Percentiles rank a stretch among this genome's conserved stretches.
phyloP scores from a whole-genome alignment of 2,113 vertebrate species.

The Pitta sordida region DNA sequence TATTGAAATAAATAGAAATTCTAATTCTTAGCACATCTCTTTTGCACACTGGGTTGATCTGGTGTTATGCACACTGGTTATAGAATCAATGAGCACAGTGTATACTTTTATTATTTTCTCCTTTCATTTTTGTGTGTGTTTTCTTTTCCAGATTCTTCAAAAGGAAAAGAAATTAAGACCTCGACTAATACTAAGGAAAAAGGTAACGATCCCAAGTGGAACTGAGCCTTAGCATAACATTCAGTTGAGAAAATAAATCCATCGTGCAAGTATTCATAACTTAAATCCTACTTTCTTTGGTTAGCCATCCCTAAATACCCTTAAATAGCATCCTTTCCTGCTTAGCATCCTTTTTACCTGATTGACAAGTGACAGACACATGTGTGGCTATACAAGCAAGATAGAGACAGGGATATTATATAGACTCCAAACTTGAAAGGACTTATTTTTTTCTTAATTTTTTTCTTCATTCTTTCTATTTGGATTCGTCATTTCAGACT shows the following conservation, averaged over 20 bases:
- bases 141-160: slow-evolving; percentile 29
- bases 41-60: not conserved
- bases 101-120: not conserved
- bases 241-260: not conserved
- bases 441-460: not conserved
- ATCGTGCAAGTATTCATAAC: not conserved
- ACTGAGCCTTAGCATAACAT: not conserved
- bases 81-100: not conserved
- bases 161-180: slow-evolving; percentile 31
- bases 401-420: not conserved
- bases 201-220: not conserved
- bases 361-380: not conserved
- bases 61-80: not conserved
- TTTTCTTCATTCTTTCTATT: not conserved
- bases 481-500: not conserved
- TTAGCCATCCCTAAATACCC: not conserved
- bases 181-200: slow-evolving; percentile 15
- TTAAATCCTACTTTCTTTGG: not conserved
- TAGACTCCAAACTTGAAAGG: not conserved
- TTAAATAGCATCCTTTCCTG: not conserved
- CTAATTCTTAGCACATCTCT: not conserved
- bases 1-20: not conserved
- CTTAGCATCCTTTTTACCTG: not conserved
- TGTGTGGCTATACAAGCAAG: not conserved
- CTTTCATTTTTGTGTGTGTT: not conserved